Evolutionary conservation across 1,140 invertebrate genomes (phyloP).

Genomic region (Lucilia sericata): DNA sequence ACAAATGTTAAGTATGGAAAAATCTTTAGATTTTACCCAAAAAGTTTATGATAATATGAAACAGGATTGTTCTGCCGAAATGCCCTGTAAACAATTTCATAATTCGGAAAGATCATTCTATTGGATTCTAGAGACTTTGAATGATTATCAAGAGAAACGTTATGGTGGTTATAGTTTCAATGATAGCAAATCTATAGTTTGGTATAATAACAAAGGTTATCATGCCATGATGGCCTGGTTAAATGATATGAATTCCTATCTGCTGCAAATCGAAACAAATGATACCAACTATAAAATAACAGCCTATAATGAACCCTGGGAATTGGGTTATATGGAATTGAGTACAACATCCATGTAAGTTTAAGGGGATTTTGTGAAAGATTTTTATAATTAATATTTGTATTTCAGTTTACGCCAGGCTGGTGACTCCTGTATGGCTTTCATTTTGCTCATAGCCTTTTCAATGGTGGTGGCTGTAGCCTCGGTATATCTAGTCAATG

Average conservation of each 20-base stretch:
- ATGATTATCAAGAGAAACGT: slow-evolving; percentile 74
- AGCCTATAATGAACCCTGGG: slow-evolving; percentile 74
- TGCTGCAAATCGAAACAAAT: slow-evolving; percentile 70
- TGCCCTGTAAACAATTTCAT: slow-evolving; percentile 55
- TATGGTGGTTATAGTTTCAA: slow-evolving; percentile 69
- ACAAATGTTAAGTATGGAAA: slow-evolving; percentile 70
- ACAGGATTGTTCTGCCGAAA: slow-evolving; percentile 49
- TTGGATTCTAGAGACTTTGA: slow-evolving; percentile 73
- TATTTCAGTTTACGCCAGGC: slow-evolving; percentile 73
- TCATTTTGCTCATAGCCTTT: slow-evolving; percentile 74
- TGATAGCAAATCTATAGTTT: slow-evolving; percentile 72
- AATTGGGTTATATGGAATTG: slow-evolving; percentile 74
- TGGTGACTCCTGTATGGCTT: slow-evolving; percentile 75
- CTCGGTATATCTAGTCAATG: slow-evolving; percentile 72
- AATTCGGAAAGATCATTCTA: slow-evolving; percentile 66
- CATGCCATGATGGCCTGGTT: slow-evolving; percentile 80
- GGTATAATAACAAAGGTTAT: slow-evolving; percentile 91
- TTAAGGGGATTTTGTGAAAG: background rate
- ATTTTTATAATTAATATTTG: background rate
- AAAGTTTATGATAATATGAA: slow-evolving; percentile 51
- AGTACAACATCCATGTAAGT: slow-evolving; percentile 75
- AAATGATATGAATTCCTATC: slow-evolving; percentile 78
- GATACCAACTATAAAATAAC: slow-evolving; percentile 67
- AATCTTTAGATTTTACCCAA: slow-evolving; percentile 48
- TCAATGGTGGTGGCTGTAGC: slow-evolving; percentile 73